Percentiles rank a stretch among this genome's conserved stretches.
phyloP scores from a whole-genome alignment of 2,888 invertebrate genomes.

The Nymphalis urticae region DNA sequence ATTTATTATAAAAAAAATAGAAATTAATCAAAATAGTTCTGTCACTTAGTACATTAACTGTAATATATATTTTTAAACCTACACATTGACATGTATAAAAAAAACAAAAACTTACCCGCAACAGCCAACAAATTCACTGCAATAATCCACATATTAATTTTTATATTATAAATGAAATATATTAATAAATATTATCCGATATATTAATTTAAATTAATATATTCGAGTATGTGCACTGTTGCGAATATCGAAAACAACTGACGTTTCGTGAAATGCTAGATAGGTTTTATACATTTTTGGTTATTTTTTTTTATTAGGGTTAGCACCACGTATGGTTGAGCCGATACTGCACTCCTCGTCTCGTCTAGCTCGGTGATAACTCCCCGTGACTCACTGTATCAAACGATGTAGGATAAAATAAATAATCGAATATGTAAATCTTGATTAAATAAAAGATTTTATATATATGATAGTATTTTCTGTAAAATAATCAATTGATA shows the following conservation, averaged over 20 bases:
- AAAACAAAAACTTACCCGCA: slow-evolving; percentile 51
- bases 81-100: not conserved
- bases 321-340: slow-evolving; percentile 23
- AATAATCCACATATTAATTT: slow-evolving; percentile 48
- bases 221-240: slow-evolving; percentile 43
- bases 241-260: slow-evolving; percentile 52
- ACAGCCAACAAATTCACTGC: slow-evolving; percentile 51
- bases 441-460: not conserved
- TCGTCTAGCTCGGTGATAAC: slow-evolving; percentile 27
- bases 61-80: no score
- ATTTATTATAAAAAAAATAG: no score
- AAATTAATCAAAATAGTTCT: no score
- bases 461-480: no score
- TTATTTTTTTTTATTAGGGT: slow-evolving; percentile 41
- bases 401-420: slow-evolving; percentile 1
- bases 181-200: not conserved
- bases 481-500: no score
- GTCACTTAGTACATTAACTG: no score
- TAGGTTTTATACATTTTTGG: slow-evolving; percentile 63
- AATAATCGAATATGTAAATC: not conserved
- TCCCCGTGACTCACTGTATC: slow-evolving; percentile 27
- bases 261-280: slow-evolving; percentile 40
- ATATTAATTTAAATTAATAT: not conserved
- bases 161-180: not conserved
- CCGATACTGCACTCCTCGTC: slow-evolving; percentile 36